Conservation (phyloP, 2,113 vertebrate species). For the Ammodytes dubius region DNA sequence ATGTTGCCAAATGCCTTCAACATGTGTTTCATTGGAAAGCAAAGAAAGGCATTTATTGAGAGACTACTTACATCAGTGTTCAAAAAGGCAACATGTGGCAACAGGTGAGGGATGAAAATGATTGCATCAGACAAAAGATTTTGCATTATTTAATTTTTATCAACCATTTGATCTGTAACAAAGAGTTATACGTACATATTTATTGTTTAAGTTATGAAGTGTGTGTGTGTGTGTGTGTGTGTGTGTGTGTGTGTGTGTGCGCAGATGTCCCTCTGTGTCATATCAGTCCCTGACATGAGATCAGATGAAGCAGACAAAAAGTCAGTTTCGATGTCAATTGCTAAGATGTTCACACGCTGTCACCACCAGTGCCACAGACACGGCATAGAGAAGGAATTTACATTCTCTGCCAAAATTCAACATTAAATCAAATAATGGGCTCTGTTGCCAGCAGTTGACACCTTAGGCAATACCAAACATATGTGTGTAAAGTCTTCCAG, state of each 20-base stretch:
- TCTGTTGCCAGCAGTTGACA: conserved; percentile 36
- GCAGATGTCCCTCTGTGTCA: not conserved
- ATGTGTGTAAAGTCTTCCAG: not conserved
- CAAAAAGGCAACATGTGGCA: not conserved
- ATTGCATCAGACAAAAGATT: not conserved
- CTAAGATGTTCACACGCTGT: conserved; percentile 23
- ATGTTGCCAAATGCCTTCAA: not conserved
- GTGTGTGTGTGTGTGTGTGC: not conserved
- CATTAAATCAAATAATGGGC: conserved; percentile 16
- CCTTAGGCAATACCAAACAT: conserved; percentile 20
- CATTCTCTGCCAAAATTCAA: conserved; percentile 26
- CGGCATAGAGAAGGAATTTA: conserved; percentile 13
- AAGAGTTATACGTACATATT: no score
- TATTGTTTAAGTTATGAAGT: no score
- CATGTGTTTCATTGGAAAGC: not conserved
- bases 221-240: no score
- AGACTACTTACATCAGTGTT: not conserved
- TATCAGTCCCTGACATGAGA: not conserved
- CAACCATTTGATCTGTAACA: no score
- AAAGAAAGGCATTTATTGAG: not conserved
- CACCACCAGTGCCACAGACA: not conserved
- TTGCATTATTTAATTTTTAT: not conserved
- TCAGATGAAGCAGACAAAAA: not conserved
- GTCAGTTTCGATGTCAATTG: not conserved
- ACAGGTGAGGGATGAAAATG: not conserved